A percentile compares a stretch with the other conserved stretches of the same genome.
Conservation (phyloP, 2,888 invertebrate genomes). For the Mactromeris polynyma region DNA sequence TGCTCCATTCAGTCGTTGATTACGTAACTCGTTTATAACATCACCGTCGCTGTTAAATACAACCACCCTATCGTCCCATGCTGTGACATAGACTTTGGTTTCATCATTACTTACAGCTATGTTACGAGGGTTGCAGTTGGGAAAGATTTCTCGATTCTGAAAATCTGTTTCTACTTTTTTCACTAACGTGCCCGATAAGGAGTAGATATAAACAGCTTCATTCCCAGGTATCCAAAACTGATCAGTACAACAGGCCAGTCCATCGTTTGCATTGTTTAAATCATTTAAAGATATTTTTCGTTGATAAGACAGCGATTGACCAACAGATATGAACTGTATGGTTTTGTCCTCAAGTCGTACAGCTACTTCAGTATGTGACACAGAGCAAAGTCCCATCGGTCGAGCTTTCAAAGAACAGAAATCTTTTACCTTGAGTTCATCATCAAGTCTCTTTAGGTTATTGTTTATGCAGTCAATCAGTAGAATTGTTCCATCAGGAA, state of each 20-base stretch:
- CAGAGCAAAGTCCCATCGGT: not conserved
- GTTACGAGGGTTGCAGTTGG: not conserved
- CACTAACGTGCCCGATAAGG: not conserved
- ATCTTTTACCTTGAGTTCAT: not conserved
- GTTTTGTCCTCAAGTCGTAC: not conserved
- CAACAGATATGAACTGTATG: not conserved
- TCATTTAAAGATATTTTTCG: not conserved
- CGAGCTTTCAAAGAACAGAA: not conserved
- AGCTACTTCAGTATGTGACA: not conserved
- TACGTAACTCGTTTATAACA: not conserved
- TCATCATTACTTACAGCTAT: not conserved
- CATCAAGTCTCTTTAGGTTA: not conserved
- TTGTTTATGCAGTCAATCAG: not conserved
- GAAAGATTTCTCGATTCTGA: not conserved
- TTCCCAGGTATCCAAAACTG: not conserved
- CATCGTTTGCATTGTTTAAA: not conserved
- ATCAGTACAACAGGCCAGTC: not conserved
- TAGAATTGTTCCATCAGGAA: not conserved
- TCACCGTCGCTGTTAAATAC: not conserved
- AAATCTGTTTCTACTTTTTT: not conserved
- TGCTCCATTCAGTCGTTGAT: not conserved
- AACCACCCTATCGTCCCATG: not conserved
- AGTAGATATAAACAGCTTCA: not conserved
- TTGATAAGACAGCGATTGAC: too few relatives aligned
- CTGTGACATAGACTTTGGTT: slow-evolving; percentile 2